Base-by-base conservation (phyloP, 2,888 invertebrate genomes). In the Erynnis tages region DNA sequence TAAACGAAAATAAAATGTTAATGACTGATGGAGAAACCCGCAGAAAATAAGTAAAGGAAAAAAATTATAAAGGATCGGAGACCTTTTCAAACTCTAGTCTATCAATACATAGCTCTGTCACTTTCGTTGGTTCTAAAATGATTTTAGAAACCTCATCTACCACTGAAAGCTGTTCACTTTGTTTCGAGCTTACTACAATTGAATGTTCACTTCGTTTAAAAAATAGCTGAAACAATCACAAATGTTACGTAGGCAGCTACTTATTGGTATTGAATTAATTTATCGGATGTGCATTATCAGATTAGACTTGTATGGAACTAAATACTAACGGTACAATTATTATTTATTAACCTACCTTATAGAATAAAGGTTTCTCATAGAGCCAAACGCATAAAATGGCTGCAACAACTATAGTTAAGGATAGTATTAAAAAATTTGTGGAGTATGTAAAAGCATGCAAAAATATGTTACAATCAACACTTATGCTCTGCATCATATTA, bases 401-500 rank as follows among this genome's bases (percentile, higher is more conserved):
- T 1, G 66, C 60, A 27, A 81, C 58, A 19, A 76, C 61, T 27
- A 83, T 52, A 8, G 71, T 61, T 45, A 84, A 53, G 4, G 73
- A 63, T 56, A 80, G 70, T 46, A 85, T 59, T 61, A 85, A 69
- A 63, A 83, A 83, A 54, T 65, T 76, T 5, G 76, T 69, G 1
- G 76, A 74, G 64, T 85, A 84, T 34, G 66, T 75, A 54, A 76
- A 82, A 0, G 82, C 85, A 50, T 82, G 73, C 16, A 68, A 52
- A 54, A 85, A 77, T 55, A 82, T 62, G 49, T 76, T 76, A 62
- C 69, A 74, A 58, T 61, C 62, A 54, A 61, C 53, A 16, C 53
- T 50, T 54, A 61, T 38, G 43, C 57, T 61, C 32, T 63, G 65
- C 73, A 72, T 73, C 50, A 48, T 44, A 49, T n/a, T n/a, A n/a